Percentiles rank a stretch among this genome's conserved stretches.
phyloP scores from a whole-genome alignment of 2,113 vertebrate genomes.

The Poeciliopsis retropinna region DNA sequence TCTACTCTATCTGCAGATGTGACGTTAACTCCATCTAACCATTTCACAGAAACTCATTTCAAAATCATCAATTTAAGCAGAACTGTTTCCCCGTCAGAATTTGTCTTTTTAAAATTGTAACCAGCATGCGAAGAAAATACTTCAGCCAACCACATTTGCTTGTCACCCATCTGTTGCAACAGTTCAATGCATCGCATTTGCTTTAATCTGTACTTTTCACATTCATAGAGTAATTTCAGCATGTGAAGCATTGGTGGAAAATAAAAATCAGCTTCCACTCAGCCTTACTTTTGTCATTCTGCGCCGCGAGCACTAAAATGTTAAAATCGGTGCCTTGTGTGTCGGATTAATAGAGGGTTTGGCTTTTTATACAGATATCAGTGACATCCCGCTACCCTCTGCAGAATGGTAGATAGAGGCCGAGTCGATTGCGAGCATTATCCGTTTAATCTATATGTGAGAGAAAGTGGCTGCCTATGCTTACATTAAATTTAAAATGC shows the following conservation, averaged over 20 bases:
- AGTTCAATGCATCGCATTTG: conserved; percentile 38
- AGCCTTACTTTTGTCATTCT: not conserved
- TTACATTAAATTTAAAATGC: conserved; percentile 58
- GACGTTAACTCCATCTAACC: not conserved
- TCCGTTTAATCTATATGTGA: conserved; percentile 44
- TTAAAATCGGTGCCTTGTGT: not conserved
- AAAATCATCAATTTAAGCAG: not conserved
- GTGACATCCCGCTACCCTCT: conserved; percentile 18
- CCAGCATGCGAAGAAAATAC: conserved; percentile 27
- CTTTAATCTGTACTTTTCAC: conserved; percentile 39
- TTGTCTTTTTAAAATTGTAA: conserved; percentile 7
- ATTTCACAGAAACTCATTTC: not conserved
- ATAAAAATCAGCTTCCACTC: not conserved
- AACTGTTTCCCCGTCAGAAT: not conserved
- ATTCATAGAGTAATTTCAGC: conserved; percentile 21
- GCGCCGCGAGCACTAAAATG: not conserved
- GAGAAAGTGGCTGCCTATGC: conserved; percentile 21
- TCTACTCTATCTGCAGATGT: not conserved
- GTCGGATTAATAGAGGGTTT: conserved; percentile 39
- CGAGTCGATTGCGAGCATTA: conserved; percentile 35
- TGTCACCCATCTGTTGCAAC: conserved; percentile 48
- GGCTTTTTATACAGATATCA: conserved; percentile 29
- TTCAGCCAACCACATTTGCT: conserved; percentile 23
- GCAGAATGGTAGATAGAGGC: conserved; percentile 17
- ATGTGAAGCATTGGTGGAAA: conserved; percentile 9